phyloP scores from a whole-genome alignment of 1,140 invertebrate genomes.

The Uloborus diversus region DNA sequence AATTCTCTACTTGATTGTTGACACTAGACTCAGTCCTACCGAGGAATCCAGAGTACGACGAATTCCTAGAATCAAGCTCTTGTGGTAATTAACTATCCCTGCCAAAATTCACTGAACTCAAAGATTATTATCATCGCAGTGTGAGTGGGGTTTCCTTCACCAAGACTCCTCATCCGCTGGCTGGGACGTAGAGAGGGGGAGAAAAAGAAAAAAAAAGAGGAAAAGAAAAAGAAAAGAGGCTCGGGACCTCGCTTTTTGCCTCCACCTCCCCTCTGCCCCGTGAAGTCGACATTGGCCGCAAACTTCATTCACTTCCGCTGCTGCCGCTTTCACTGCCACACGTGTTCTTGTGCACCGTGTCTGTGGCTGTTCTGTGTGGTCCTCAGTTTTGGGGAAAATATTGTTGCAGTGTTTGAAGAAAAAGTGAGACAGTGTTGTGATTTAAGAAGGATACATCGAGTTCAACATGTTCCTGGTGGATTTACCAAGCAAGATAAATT shows the following conservation, averaged over 20 bases:
- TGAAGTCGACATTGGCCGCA: slow-evolving; percentile 47
- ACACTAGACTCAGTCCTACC: too few relatives aligned
- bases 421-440: too few relatives aligned
- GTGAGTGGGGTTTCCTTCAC: slow-evolving; percentile 25
- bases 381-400: too few relatives aligned
- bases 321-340: slow-evolving; percentile 23
- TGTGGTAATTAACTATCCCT: slow-evolving; percentile 29
- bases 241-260: slow-evolving; percentile 20
- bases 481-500: too few relatives aligned
- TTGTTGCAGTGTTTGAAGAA: too few relatives aligned
- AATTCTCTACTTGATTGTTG: too few relatives aligned
- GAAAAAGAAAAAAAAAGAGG: slow-evolving; percentile 3
- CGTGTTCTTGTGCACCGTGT: not conserved
- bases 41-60: too few relatives aligned
- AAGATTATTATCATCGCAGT: slow-evolving; percentile 15
- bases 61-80: too few relatives aligned
- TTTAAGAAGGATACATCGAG: too few relatives aligned
- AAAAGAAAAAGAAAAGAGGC: slow-evolving; percentile 1
- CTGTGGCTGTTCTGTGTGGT: too few relatives aligned
- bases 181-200: too few relatives aligned
- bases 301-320: slow-evolving; percentile 38
- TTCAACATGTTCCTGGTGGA: too few relatives aligned
- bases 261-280: slow-evolving; percentile 5
- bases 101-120: slow-evolving; percentile 39
- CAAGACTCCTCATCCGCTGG: slow-evolving; percentile 10